Percentiles rank a stretch among this genome's conserved stretches.
phyloP scores from a whole-genome alignment of 2,113 vertebrate species.

The Serilophus lunatus region DNA sequence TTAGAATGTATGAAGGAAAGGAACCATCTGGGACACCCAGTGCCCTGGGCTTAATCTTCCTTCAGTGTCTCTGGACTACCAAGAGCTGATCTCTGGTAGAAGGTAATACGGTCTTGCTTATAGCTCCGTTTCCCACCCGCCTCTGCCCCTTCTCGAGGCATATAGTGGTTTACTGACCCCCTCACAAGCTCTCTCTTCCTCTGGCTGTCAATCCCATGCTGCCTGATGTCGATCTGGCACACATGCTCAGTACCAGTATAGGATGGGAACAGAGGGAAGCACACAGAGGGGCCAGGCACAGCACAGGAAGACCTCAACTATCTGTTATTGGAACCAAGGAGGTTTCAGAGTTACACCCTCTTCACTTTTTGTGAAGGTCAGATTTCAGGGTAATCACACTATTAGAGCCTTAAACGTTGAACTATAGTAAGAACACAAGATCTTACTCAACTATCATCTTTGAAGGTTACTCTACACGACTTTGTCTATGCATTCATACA shows the following conservation, averaged over 20 bases:
- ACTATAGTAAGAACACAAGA: neutral
- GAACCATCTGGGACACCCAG: neutral
- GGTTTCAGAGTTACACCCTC: neutral
- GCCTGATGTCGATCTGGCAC: neutral
- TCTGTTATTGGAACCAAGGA: neutral
- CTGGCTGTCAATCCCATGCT: neutral
- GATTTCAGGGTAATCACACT: fast-evolving
- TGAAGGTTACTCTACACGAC: neutral
- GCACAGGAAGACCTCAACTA: neutral
- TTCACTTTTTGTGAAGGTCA: neutral
- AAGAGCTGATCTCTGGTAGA: neutral
- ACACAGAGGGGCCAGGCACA: neutral
- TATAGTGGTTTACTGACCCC: neutral
- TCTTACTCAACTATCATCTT: neutral
- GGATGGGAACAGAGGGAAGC: neutral
- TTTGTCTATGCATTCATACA: neutral
- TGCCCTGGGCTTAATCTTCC: neutral
- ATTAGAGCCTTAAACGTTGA: neutral
- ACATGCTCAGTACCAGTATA: neutral
- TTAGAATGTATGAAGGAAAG: neutral
- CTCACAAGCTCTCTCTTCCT: neutral
- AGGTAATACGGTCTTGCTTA: neutral
- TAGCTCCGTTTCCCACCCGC: neutral
- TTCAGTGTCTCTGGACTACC: neutral
- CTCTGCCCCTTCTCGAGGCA: neutral